These are phyloP conservation scores for Momotus momota DNA, from an alignment of 2,797 vertebrate genomes.

Conservation along the genomic window DNA sequence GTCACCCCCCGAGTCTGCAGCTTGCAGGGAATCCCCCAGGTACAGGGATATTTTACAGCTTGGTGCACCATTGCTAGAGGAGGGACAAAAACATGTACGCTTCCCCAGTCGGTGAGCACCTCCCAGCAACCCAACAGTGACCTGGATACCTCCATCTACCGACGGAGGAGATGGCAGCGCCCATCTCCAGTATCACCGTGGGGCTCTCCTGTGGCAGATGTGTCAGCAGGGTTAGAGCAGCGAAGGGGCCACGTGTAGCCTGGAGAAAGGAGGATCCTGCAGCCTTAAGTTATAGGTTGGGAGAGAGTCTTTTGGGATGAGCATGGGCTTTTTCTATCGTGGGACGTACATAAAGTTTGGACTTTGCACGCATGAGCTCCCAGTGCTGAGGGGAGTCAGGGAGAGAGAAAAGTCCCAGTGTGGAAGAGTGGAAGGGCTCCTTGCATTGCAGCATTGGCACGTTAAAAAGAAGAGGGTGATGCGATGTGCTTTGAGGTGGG, in stretches of 20 bases:
- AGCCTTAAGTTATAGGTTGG: not conserved
- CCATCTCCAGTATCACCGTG: too few species aligned
- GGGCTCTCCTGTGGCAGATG: not conserved
- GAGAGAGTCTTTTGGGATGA: not conserved
- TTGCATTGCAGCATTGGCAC: not conserved
- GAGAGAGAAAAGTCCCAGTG: not conserved
- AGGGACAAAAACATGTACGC: rapidly evolving
- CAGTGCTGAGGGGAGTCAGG: not conserved
- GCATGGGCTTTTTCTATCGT: rapidly evolving
- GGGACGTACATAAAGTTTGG: not conserved
- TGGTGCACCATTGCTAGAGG: not conserved
- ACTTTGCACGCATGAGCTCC: rapidly evolving
- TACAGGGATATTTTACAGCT: not conserved
- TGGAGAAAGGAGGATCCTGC: not conserved
- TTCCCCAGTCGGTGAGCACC: not conserved
- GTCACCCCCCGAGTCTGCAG: not conserved
- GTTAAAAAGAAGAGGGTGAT: not conserved
- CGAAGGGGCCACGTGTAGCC: rapidly evolving
- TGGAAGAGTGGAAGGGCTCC: not conserved
- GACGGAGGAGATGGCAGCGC: not conserved
- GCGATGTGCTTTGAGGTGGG: not conserved
- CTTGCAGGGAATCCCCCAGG: not conserved
- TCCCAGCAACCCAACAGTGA: not conserved
- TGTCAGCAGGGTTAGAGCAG: not conserved
- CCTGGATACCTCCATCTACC: not conserved